A percentile compares a stretch with the other conserved stretches of the same genome.
phyloP scores from a whole-genome alignment of 1,140 invertebrate genomes.

The Archivesica marissinica region DNA sequence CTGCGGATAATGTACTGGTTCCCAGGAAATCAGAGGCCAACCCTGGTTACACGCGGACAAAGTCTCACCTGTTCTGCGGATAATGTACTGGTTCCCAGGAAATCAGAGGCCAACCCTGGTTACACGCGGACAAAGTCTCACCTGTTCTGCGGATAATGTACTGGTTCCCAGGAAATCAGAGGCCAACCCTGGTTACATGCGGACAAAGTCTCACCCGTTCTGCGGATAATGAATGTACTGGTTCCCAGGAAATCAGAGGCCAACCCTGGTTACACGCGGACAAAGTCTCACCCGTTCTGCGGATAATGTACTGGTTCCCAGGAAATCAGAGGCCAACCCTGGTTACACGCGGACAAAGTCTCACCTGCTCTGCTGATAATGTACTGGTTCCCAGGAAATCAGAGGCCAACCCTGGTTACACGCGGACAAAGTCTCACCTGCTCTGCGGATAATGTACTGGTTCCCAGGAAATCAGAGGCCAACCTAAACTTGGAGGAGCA shows the following conservation, averaged over 20 bases:
- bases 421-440: conserved; percentile 68
- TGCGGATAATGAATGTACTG: no score
- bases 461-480: conserved; percentile 78
- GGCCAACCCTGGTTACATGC: no score
- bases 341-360: neutral
- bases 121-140: conserved; percentile 53
- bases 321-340: conserved; percentile 77
- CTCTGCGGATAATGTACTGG: conserved; percentile 73
- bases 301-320: conserved; percentile 76
- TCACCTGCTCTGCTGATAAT: conserved; percentile 76
- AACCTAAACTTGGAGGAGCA: conserved; percentile 74
- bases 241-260: no score
- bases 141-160: conserved; percentile 73
- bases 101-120: conserved; percentile 78
- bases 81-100: conserved; percentile 76
- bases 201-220: no score
- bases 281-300: conserved; percentile 70
- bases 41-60: neutral
- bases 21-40: conserved; percentile 78
- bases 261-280: no score
- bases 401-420: conserved; percentile 75
- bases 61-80: conserved; percentile 72
- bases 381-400: conserved; percentile 78
- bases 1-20: conserved; percentile 74
- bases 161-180: conserved; percentile 79